Evolutionary conservation across 2,113 vertebrate genomes (phyloP).

Genomic region (Anarhynchus alexandrinus): DNA sequence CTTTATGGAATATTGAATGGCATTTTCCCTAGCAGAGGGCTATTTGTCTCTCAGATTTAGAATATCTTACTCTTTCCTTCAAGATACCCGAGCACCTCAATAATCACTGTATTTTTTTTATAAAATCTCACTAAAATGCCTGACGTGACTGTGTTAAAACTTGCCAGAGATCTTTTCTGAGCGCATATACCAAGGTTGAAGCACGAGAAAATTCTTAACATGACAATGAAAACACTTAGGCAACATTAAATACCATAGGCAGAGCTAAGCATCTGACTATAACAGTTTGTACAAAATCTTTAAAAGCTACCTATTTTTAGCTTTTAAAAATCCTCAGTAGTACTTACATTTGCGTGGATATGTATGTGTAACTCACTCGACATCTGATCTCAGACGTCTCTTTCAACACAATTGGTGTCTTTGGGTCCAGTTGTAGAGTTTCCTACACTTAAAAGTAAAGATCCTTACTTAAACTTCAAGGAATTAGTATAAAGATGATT

Average conservation of each 20-base stretch:
- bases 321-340: background rate
- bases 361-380: background rate
- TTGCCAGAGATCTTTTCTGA: background rate
- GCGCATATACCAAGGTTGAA: background rate
- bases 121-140: background rate
- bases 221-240: background rate
- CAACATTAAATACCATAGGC: background rate
- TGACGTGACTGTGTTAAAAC: background rate
- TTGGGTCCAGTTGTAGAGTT: background rate
- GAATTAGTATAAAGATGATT: background rate
- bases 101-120: background rate
- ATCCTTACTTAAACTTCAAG: background rate
- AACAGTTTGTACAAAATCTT: background rate
- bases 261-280: background rate
- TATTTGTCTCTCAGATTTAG: background rate
- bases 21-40: background rate
- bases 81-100: background rate
- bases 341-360: background rate
- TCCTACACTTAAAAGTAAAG: background rate
- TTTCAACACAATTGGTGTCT: background rate
- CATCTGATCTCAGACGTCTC: background rate
- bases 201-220: background rate
- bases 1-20: background rate
- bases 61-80: background rate
- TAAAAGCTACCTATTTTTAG: background rate